Base-by-base conservation (phyloP, 2,888 invertebrate species). In the Kryphioiulus occultus region DNA sequence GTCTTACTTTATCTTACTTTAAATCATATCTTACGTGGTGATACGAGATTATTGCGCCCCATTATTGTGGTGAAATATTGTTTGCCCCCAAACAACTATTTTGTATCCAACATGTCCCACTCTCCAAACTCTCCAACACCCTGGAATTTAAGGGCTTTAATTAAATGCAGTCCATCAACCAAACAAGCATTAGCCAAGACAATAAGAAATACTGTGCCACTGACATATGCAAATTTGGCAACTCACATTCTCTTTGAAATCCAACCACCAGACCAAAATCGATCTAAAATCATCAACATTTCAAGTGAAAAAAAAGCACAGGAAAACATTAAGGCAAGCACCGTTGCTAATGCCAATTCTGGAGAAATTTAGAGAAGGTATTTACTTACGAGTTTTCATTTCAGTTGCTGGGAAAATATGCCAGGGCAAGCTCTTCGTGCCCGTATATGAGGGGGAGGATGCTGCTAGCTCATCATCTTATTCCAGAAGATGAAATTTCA, bases 371-470 rank as follows among this genome's bases (percentile, higher is more conserved):
- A 78, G 15, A 78, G 15, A 78, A 26, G 78, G 30, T 78, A 78
- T 78, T 15, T 78, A 78, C 30, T 78, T 78, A 30, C 30, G 78
- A 30, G 78, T 78, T 78, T 78, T 30, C 78, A 78, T 78, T 78
- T 78, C 78, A 78, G 78, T 78, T 78, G 30, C 12, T 22, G 12
- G 78, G 30, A 78, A 78, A 78, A 78, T 78, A 30, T 30, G 78
- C 30, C 78, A 30, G 26, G 78, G 78, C 22, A 30, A 30, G 30
- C 78, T 26, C 10, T 78, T 78, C 26, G 78, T 78, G 78, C 78
- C 78, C 78, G 78, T 78, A 78, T 78, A 78, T 78, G 78, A 12
- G 78, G 78, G 78, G 78, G 78, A 30, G 78, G 78, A 78, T 78
- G 78, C 78, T 78, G 78, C 78, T 5, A 26, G 78, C 78, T 78